phyloP scores from a whole-genome alignment of 1,140 invertebrate species.

The Drosophila truncata region DNA sequence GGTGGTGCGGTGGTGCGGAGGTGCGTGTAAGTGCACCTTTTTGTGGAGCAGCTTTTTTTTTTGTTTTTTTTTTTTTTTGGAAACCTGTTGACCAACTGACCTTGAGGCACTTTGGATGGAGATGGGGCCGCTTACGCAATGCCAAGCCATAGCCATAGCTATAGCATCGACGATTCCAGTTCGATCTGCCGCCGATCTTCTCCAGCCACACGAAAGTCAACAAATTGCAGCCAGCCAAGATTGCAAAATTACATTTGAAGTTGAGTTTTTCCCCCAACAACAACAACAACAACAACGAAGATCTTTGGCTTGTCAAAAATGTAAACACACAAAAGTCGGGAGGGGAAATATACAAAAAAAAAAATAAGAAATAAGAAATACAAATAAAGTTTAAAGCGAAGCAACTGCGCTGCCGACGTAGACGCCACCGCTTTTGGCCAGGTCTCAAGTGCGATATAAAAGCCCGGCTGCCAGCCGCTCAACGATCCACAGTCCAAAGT shows the following conservation, averaged over 20 bases:
- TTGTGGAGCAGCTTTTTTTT: slow-evolving; percentile 52
- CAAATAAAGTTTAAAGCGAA: slow-evolving; percentile 40
- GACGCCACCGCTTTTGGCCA: slow-evolving; percentile 45
- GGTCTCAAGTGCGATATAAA: slow-evolving; percentile 79
- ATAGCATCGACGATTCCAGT: slow-evolving; percentile 13
- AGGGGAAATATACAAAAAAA: slow-evolving; percentile 6
- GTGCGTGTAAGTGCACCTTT: slow-evolving; percentile 51
- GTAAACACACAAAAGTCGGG: slow-evolving; percentile 52
- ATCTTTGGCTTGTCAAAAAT: slow-evolving; percentile 59
- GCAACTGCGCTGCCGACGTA: slow-evolving; percentile 40
- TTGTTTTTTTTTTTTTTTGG: no score
- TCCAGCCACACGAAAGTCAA: slow-evolving; percentile 44
- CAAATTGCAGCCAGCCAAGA: slow-evolving; percentile 58
- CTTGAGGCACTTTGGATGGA: slow-evolving; percentile 47
- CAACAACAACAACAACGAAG: slow-evolving; percentile 18
- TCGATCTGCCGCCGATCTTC: slow-evolving; percentile 45
- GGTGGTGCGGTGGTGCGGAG: slow-evolving; percentile 7
- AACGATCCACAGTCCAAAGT: slow-evolving; percentile 78
- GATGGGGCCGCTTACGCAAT: slow-evolving; percentile 63
- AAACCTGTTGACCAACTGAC: slow-evolving; percentile 79
- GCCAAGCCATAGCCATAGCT: slow-evolving; percentile 5
- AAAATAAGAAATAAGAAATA: slow-evolving; percentile 20
- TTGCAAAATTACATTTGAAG: slow-evolving; percentile 73
- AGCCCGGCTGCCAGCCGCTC: slow-evolving; percentile 56
- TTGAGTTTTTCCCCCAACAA: slow-evolving; percentile 49